A percentile compares a stretch with the other conserved stretches of the same genome.
Conservation (phyloP, 2,113 vertebrate genomes). For the Eudyptes chrysolophus region DNA sequence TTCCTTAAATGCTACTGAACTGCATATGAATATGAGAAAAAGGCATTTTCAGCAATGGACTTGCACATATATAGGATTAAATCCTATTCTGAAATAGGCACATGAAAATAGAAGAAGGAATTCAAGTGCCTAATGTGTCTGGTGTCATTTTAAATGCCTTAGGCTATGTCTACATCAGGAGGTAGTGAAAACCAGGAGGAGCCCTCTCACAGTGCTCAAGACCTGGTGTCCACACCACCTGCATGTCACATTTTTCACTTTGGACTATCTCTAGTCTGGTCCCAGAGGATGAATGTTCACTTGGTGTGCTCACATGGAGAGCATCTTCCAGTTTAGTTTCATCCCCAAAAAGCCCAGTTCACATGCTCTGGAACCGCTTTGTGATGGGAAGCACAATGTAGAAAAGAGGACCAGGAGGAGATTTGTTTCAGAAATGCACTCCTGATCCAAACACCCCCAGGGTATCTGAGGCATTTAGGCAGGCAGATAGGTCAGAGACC, state of each 20-base stretch:
- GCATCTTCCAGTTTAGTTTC: background rate
- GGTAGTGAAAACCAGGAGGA: background rate
- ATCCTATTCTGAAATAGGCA: background rate
- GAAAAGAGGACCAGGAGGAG: background rate
- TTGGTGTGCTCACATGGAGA: accelerated
- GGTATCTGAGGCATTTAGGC: background rate
- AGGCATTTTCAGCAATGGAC: background rate
- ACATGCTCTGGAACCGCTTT: background rate
- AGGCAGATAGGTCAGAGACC: background rate
- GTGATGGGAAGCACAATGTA: background rate
- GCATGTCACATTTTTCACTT: background rate
- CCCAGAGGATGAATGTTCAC: background rate
- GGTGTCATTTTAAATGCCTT: background rate
- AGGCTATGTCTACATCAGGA: background rate
- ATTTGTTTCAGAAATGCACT: background rate
- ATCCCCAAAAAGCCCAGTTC: accelerated
- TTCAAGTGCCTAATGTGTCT: background rate
- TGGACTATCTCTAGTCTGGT: background rate
- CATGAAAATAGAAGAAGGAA: background rate
- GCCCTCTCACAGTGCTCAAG: background rate
- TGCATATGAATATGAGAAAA: background rate
- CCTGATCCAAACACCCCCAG: background rate
- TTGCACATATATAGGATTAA: background rate
- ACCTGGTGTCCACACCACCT: accelerated
- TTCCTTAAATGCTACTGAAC: background rate